Evolutionary conservation across 2,113 vertebrate genomes (phyloP), one percentile per base, ranked within the genome.

Genomic region (Proterorhinus semilunaris): DNA sequence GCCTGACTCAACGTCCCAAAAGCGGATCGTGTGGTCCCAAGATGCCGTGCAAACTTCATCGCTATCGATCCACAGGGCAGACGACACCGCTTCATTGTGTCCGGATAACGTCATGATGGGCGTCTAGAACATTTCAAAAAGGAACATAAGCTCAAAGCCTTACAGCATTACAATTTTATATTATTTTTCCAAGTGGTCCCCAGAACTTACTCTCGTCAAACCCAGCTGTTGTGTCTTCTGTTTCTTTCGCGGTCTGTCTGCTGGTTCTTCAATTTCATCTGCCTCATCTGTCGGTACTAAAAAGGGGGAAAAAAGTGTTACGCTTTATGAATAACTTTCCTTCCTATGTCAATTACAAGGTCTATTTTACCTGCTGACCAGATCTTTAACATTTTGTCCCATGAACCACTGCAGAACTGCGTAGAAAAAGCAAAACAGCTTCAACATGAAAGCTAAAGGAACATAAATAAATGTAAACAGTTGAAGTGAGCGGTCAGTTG

Each of bases 311-410:
- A 4, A 1, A 21, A 47, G 21, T 27, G 5, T 21, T 36, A 21
- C 21, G 12, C 6, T 4, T 27, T 49, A 5, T 55, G 1, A 21
- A 50, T 50, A 6, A 11, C 17, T n/a, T 51, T 12, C 9, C 21
- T 21, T 17, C 3, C 16, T 16, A 63, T 47, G 10, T 48, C 9
- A 17, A 3, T 16, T 16, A 63, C 7, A 16, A 46, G 45, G 7
- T 5, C 17, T 45, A 9, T 16, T 5, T 10, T 90, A 99, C 98
- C 96, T 93, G 98, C 93, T 79, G 97, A 98, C 98, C 98, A 99
- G 71, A 99, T 94, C 91, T 99, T 99, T 68, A 99, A 87, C 98
- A 99, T 98, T 87, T 95, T 99, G 90, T 99, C 98, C 98, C 98
- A 99, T 42, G 98, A 99, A 61, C 96, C 98, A 78, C 96, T 98